Conservation (phyloP, 2,113 vertebrate genomes). For the Camelus bactrianus region DNA sequence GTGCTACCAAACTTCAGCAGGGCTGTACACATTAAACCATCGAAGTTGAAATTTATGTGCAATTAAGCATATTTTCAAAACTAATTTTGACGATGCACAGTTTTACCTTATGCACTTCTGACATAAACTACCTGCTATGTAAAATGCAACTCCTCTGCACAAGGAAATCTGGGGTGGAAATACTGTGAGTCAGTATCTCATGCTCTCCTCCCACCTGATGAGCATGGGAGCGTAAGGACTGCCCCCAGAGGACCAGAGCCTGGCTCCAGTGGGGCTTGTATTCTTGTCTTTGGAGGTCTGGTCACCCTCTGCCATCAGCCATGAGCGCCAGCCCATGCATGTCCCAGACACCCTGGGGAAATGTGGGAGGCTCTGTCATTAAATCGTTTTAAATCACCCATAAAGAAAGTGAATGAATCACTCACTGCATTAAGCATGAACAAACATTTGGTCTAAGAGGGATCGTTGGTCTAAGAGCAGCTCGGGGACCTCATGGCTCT, state of each 20-base stretch:
- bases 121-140: not conserved
- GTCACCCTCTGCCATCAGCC: not conserved
- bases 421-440: not conserved
- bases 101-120: not conserved
- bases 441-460: not conserved
- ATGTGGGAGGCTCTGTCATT: not conserved
- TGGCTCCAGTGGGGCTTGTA: not conserved
- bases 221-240: fast-evolving
- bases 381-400: not conserved
- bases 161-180: no score
- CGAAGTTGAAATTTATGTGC: not conserved
- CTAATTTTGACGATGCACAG: not conserved
- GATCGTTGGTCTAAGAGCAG: not conserved
- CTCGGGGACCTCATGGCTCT: not conserved
- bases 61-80: not conserved
- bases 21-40: not conserved
- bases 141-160: not conserved
- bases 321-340: fast-evolving
- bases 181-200: not conserved
- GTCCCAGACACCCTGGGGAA: not conserved
- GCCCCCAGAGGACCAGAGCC: not conserved
- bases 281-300: not conserved
- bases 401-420: not conserved
- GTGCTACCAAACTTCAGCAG: not conserved
- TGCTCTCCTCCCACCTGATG: fast-evolving